Evolutionary conservation across 2,888 invertebrate species (phyloP).

Genomic region (Ormyrus thymus): DNA sequence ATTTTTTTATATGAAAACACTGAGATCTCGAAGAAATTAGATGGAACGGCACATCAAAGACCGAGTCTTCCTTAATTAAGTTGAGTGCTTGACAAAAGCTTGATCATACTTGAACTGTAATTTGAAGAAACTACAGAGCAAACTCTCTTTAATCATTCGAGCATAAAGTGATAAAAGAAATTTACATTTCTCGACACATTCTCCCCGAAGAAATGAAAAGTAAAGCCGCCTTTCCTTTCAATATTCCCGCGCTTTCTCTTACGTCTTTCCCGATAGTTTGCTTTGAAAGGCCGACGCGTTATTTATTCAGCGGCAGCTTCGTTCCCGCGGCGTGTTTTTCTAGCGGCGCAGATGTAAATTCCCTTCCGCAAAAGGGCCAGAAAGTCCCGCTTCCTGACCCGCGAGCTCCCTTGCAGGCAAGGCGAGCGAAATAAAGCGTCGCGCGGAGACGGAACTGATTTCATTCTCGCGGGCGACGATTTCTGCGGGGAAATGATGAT

Average conservation of each 20-base stretch:
- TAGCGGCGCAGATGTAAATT: constrained; percentile 18
- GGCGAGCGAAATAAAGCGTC: constrained; percentile 15
- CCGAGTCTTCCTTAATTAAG: no score
- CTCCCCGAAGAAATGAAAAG: no score
- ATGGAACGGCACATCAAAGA: no score
- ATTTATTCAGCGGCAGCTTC: constrained; percentile 40
- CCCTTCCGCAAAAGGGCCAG: not conserved
- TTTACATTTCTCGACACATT: no score
- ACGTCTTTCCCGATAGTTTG: not conserved
- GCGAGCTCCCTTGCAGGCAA: not conserved
- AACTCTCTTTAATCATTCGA: no score
- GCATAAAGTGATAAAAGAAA: no score
- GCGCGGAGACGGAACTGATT: constrained; percentile 9
- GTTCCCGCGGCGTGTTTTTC: not conserved
- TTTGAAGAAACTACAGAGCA: no score
- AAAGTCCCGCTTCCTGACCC: not conserved
- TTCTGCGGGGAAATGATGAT: constrained; percentile 35
- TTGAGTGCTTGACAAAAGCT: no score
- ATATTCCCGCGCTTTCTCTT: no score
- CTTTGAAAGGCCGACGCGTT: constrained; percentile 16
- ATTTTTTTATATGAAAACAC: not conserved
- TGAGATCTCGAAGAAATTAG: no score
- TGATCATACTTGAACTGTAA: no score
- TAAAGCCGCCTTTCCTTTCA: no score
- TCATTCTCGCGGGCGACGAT: not conserved